Conservation (phyloP, 2,113 vertebrate species). For the Ia io region DNA sequence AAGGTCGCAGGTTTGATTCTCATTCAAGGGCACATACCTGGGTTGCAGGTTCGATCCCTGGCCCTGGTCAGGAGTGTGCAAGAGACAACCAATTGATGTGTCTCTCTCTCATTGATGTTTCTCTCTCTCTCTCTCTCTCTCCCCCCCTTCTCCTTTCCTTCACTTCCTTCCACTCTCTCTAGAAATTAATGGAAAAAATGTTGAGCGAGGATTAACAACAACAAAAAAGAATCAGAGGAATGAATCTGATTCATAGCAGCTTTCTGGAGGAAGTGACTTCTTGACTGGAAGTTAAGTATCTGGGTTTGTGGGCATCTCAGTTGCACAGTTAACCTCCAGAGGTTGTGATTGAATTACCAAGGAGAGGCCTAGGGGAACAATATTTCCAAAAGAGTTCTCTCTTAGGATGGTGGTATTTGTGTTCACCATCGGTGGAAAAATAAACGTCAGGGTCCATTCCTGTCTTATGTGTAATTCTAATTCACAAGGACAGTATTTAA, state of each 20-base stretch:
- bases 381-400: not conserved
- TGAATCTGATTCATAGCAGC: not conserved
- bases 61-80: too few relatives aligned
- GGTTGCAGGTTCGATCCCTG: too few relatives aligned
- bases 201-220: too few relatives aligned
- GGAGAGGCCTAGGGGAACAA: accelerated
- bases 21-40: too few relatives aligned
- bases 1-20: too few relatives aligned
- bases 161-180: too few relatives aligned
- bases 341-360: not conserved
- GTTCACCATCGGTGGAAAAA: not conserved
- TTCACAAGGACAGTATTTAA: not conserved
- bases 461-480: not conserved
- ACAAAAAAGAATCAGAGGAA: not conserved
- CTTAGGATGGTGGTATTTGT: not conserved
- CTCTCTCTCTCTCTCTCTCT: too few relatives aligned
- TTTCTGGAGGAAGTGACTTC: not conserved
- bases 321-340: not conserved
- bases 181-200: too few relatives aligned
- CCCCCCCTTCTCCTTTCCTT: too few relatives aligned
- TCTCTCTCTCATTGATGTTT: too few relatives aligned
- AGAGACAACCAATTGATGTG: too few relatives aligned
- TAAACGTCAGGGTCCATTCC: not conserved
- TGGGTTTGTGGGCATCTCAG: not conserved
- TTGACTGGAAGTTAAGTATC: not conserved